phyloP scores from a whole-genome alignment of 2,113 vertebrate genomes.

The Gadus chalcogrammus region DNA sequence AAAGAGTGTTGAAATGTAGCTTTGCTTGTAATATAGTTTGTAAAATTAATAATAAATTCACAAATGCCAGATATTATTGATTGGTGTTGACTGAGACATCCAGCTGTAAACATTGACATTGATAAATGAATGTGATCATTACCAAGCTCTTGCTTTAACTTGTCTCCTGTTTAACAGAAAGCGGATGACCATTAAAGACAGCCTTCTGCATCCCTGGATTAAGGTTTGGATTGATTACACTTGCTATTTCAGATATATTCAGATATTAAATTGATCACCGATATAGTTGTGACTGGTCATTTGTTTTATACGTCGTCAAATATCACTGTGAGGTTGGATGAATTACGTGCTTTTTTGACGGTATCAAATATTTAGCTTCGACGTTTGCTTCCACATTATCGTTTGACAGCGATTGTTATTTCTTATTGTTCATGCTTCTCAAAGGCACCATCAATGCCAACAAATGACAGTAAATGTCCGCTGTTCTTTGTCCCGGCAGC shows the following conservation, averaged over 20 bases:
- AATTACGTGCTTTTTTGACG: not conserved
- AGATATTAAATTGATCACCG: not conserved
- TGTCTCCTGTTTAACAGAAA: constrained; percentile 73
- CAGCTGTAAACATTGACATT: too few species aligned
- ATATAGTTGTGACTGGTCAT: not conserved
- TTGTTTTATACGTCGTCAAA: too few species aligned
- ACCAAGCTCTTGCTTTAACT: not conserved
- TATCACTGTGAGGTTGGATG: too few species aligned
- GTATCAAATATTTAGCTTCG: not conserved
- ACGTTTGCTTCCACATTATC: not conserved
- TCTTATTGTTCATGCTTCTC: not conserved
- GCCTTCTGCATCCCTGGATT: constrained; percentile 95
- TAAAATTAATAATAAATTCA: not conserved
- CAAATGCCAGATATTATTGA: not conserved
- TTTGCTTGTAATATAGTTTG: not conserved
- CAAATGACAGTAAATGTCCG: not conserved
- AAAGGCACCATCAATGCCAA: not conserved
- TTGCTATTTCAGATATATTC: not conserved
- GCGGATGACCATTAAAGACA: constrained; percentile 96
- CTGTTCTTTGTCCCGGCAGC: constrained; percentile 66
- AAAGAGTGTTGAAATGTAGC: too few species aligned
- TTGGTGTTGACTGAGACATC: not conserved
- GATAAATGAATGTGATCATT: not conserved
- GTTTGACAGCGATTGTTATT: not conserved
- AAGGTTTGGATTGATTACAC: constrained; percentile 76